Base-by-base conservation (phyloP, 2,113 vertebrate species). In the Mormyrus iriodes region DNA sequence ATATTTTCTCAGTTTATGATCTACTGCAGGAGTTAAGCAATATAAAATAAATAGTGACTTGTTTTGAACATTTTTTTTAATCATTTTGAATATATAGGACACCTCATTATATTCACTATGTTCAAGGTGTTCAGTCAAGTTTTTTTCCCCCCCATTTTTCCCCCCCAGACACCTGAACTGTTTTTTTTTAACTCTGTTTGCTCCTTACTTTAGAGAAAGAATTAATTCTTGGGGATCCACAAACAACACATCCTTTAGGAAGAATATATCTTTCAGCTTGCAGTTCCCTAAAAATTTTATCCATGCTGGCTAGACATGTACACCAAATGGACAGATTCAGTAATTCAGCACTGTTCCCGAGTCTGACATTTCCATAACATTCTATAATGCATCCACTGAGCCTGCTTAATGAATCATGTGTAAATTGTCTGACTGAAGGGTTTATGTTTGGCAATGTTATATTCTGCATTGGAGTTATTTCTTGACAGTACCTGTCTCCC, bases 401-500 rank as follows among this genome's bases (percentile, higher is more conserved):
- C 39, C 44, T 84, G 21, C 46, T 84, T 84, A 48, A 46, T 48
- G 48, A 84, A 84, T 21, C 39, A 83, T 3, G 44, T 84, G 46
- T 84, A 48, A 84, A 84, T 21, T 84, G 82, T n/a, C 35, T 39
- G 21, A 21, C 19, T 84, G 82, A 84, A 24, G 17, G 39, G 19
- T 48, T 42, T 1, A 84, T 84, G 46, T 13, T 84, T 84, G 39
- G 19, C 82, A 24, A 48, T 48, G 39, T 84, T 48, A 3, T 24
- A 44, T 48, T 84, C 39, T 84, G 21, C 82, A 84, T 48, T 48
- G 9, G 17, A n/a, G 46, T 19, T 27, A 12, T 85, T 48, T 85
- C 21, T 51, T 85, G 79, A 91, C 91, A 13, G 87, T 86, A 98
- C 97, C 97, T 2, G 96, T 96, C 92, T 98, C 97, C 2, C 97